phyloP scores from a whole-genome alignment of 2,113 vertebrate species.

The Osmerus eperlanus region DNA sequence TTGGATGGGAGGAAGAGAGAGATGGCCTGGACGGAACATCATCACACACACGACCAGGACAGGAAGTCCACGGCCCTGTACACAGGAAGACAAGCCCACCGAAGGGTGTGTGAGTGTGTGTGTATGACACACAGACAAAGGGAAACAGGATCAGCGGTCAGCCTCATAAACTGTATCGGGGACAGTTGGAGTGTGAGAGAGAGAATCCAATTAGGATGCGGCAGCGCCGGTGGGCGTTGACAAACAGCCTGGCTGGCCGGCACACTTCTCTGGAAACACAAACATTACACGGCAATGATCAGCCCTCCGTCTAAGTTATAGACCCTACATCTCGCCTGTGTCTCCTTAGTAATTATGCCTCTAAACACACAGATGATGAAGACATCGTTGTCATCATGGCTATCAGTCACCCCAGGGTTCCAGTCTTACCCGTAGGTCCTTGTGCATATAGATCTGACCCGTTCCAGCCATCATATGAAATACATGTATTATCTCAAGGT shows the following conservation, averaged over 20 bases:
- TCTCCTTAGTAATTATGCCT: conserved; percentile 50
- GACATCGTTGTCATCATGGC: conserved; percentile 54
- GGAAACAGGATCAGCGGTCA: conserved; percentile 31
- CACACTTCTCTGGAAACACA: conserved; percentile 10
- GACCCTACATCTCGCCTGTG: conserved; percentile 37
- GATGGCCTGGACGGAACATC: neutral
- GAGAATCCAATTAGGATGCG: conserved; percentile 65
- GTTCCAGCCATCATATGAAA: too few species aligned
- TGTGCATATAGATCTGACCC: too few species aligned
- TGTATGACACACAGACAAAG: conserved; percentile 36
- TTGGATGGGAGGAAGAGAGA: neutral
- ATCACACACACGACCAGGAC: neutral
- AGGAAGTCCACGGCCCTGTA: neutral
- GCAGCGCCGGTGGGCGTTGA: conserved; percentile 57
- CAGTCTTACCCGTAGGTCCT: too few species aligned
- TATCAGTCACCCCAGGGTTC: conserved; percentile 38
- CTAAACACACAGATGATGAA: conserved; percentile 51
- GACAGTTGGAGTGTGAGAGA: conserved; percentile 46
- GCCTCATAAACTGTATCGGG: conserved; percentile 48
- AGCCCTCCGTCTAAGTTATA: conserved; percentile 59
- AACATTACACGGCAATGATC: conserved; percentile 45
- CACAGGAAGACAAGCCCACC: neutral
- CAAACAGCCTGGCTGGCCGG: conserved; percentile 55
- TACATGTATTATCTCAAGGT: neutral
- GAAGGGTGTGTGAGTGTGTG: neutral